Evolutionary conservation across 2,888 invertebrate species (phyloP), one percentile per base, ranked within the genome.

Genomic region (Leptothorax acervorum): DNA sequence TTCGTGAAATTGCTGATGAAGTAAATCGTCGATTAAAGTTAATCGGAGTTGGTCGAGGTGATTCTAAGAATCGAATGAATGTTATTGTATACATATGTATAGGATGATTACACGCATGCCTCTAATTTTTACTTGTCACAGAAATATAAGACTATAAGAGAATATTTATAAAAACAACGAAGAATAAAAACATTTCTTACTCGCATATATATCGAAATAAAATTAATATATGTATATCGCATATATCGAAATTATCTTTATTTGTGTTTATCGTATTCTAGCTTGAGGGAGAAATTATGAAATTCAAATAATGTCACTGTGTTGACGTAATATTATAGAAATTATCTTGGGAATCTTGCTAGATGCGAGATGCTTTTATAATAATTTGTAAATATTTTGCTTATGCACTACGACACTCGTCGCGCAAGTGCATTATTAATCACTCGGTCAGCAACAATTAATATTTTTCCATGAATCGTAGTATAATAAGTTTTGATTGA

Each of bases 281-380:
- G 12, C 2, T 45, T n/a, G 9, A 73, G 65, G 66, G 3, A 78
- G 51, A 73, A 66, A 42, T 9, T 55, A 57, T 53, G n/a, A 42
- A n/a, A 35, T 31, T 2, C 28, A 42, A 60, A 66, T 84, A 62
- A 70, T 83, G 74, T 87, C 63, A 65, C 75, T 66, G 75, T 70
- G 18, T n/a, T n/a, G n/a, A 62, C 63, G 71, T 83, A 63, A 84
- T 62, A 42, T n/a, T n/a, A n/a, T n/a, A n/a, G 15, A 55, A 48
- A 63, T 86, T 70, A 79, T 55, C 23, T 45, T n/a, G 15, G 2
- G n/a, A 57, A 81, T 62, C 23, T 45, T 55, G 45, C 28, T 51
- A 78, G 45, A 31, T 11, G 23, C 42, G 4, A n/a, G 45, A 48
- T 15, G 35, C 31, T 51, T 63, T 35, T 15, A n/a, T 9, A 62